Base-by-base conservation (phyloP, 2,113 vertebrate species). In the Cichladusa arquata region DNA sequence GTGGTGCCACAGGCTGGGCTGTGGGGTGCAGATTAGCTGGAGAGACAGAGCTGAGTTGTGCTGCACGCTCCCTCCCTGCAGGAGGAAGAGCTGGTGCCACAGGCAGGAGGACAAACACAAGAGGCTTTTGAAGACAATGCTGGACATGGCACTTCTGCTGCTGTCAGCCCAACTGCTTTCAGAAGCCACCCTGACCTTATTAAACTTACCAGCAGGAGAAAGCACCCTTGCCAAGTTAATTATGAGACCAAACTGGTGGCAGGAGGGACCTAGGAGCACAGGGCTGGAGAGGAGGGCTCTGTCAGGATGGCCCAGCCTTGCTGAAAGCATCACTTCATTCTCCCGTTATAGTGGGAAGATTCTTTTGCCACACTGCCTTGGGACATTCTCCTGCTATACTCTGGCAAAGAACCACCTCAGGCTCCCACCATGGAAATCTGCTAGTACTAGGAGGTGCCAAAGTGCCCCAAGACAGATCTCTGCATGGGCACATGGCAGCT, bases 171-270 rank as follows among this genome's bases (percentile, higher is more conserved):
- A 88, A 47, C 34, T 28, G 88, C 64, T 50, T 91, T 38, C 70
- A 77, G 29, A 81, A 80, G 47, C 44, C 50, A 77, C 56, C 11
- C 38, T 64, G 84, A 18, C 51, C 54, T 88, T 83, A 90, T 83
- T 79, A 95, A 85, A 64, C 26, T 23, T 58, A 62, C 12, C 3
- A 0, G 67, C 12, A 94, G 88, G 86, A 78, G 34, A 62, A 92
- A 26, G 19, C 6, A 15, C 3, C 71, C 62, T 76, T 88, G 91
- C 93, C 92, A 95, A 90, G 94, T 91, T 83, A 91, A 90, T 95
- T 94, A 92, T 12, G 48, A 81, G 51, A 93, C 53, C 81, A 72
- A 85, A 73, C 45, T 73, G 70, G 70, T 69, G 70, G 89, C 91
- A 93, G 89, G 36, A 82, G 70, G 78, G 42, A 76, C 23, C 33